Percentiles rank a stretch among this genome's conserved stretches.
Conservation (phyloP, 2,113 vertebrate species). For the Falcunculus frontatus region DNA sequence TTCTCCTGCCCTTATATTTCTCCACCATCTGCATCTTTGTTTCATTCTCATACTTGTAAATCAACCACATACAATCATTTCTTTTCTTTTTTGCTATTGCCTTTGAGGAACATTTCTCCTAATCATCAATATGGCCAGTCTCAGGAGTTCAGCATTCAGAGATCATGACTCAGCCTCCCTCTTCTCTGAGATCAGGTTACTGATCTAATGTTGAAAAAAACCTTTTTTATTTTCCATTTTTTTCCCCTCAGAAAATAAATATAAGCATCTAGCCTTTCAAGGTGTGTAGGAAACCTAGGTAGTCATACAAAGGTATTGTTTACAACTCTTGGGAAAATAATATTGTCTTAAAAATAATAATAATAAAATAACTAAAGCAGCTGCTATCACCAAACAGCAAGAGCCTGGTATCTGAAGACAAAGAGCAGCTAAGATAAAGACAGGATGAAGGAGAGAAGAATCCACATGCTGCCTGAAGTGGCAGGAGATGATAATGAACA, state of each 20-base stretch:
- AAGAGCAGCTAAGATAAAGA: not conserved
- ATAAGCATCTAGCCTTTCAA: not conserved
- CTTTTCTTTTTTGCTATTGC: not conserved
- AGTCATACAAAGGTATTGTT: not conserved
- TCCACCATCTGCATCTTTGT: conserved; percentile 26
- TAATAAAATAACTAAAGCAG: not conserved
- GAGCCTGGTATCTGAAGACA: not conserved
- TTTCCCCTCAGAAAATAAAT: not conserved
- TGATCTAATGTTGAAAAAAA: not conserved
- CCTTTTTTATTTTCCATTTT: not conserved
- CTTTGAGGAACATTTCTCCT: not conserved
- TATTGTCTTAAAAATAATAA: not conserved
- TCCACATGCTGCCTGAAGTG: not conserved
- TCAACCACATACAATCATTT: not conserved
- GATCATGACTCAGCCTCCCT: not conserved
- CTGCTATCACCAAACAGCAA: not conserved
- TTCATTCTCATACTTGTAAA: conserved; percentile 9
- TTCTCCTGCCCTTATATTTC: not conserved
- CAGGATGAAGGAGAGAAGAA: not conserved
- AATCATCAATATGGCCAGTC: not conserved
- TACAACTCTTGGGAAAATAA: not conserved
- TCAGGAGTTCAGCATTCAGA: not conserved
- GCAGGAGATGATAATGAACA: not conserved
- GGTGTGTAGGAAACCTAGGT: not conserved
- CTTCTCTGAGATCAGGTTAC: not conserved